Conservation (phyloP, 2,797 vertebrate genomes). For the Champsocephalus gunnari region DNA sequence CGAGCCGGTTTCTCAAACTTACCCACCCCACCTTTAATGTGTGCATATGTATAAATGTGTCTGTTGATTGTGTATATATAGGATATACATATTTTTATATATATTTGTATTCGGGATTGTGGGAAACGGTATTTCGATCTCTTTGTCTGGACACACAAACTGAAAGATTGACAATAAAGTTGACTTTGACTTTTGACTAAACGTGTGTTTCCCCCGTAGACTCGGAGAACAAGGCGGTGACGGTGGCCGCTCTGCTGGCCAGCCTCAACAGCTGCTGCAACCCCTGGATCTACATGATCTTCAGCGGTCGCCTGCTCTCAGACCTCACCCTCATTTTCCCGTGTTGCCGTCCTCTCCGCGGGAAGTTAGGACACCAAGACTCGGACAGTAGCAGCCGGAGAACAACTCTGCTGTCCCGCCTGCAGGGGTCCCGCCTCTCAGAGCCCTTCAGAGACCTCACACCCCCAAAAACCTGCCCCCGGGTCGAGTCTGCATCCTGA, state of each 20-base stretch:
- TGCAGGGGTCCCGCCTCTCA: conserved; percentile 83
- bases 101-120: no score
- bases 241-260: conserved; percentile 91
- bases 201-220: conserved; percentile 76
- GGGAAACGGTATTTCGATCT: no score
- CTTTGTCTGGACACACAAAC: no score
- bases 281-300: conserved; percentile 98
- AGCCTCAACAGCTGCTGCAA: conserved; percentile 98
- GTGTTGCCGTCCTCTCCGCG: conserved; percentile 83
- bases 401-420: conserved; percentile 89
- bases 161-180: no score
- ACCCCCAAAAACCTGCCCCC: conserved; percentile 69
- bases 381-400: conserved; percentile 90
- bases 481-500: conserved; percentile 50
- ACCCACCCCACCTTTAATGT: no score
- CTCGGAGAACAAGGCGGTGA: conserved; percentile 89
- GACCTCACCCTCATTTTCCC: conserved; percentile 87
- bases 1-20: no score
- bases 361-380: conserved; percentile 83
- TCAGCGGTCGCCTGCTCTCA: conserved; percentile 92
- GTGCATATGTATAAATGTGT: no score
- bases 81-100: no score
- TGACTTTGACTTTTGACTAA: no score
- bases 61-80: no score
- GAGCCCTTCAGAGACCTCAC: conserved; percentile 84